A percentile compares a stretch with the other conserved stretches of the same genome.
Evolutionary conservation across 2,113 vertebrate genomes (phyloP).

Genomic region (Onychostoma macrolepis): DNA sequence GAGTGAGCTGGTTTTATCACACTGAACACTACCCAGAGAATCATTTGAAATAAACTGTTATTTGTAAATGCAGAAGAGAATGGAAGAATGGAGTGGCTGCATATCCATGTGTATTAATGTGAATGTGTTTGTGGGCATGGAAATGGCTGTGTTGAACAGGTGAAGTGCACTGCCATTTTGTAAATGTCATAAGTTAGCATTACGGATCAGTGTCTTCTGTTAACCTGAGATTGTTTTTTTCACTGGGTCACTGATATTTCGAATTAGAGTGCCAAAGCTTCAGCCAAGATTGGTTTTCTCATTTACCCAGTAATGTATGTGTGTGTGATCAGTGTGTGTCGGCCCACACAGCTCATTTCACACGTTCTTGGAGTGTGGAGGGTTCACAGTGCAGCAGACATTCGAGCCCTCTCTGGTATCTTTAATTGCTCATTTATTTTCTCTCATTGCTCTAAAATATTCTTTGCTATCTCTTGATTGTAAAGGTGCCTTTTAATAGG

Average conservation of each 20-base stretch:
- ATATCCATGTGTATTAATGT: neutral
- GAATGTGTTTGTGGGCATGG: neutral
- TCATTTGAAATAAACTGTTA: neutral
- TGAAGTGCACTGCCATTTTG: conserved; percentile 16
- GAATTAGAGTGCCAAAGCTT: conserved; percentile 1
- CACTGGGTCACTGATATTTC: conserved; percentile 27
- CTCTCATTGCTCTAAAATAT: conserved; percentile 46
- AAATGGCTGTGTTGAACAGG: neutral
- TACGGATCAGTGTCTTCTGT: neutral
- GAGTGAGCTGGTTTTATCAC: neutral
- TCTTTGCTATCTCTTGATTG: conserved; percentile 35
- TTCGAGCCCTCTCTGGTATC: conserved; percentile 10
- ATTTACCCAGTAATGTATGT: conserved; percentile 17
- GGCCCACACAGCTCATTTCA: conserved; percentile 29
- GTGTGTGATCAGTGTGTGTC: neutral
- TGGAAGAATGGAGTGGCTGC: neutral
- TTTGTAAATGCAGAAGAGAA: neutral
- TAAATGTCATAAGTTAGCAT: conserved; percentile 27
- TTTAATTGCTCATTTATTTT: conserved; percentile 54
- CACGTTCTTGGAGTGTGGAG: conserved; percentile 8
- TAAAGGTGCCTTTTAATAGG: conserved; percentile 36
- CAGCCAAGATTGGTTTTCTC: conserved; percentile 18
- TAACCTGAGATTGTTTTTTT: conserved; percentile 23
- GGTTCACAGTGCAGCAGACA: conserved; percentile 4
- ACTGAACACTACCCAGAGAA: neutral